Percentiles rank a stretch among this genome's conserved stretches.
These are phyloP conservation scores for Vireo altiloquus DNA, from an alignment of 2,113 vertebrate genomes.

Conservation along the genomic window DNA sequence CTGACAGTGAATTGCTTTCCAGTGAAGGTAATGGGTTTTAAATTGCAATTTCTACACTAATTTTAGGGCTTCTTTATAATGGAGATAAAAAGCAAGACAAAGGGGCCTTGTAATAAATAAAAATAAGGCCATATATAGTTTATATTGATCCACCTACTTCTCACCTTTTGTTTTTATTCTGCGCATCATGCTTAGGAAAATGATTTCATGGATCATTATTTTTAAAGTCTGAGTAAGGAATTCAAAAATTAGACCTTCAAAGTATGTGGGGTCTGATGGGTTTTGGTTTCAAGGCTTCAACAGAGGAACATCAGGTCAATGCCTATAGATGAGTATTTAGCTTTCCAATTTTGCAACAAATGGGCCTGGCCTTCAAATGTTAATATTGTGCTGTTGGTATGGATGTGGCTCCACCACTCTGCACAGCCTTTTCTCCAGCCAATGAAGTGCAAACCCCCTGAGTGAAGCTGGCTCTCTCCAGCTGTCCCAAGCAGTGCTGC, in stretches of 20 bases:
- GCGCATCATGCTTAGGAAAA: not conserved
- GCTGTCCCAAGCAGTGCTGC: not conserved
- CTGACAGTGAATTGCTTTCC: constrained; percentile 36
- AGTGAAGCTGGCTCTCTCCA: not conserved
- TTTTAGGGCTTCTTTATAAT: constrained; percentile 42
- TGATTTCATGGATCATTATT: not conserved
- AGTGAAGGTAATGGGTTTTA: constrained; percentile 35
- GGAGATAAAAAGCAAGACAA: constrained; percentile 12
- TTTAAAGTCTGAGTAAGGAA: not conserved
- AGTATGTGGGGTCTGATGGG: accelerated
- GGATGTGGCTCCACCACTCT: accelerated
- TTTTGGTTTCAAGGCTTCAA: not conserved
- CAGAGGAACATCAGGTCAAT: not conserved
- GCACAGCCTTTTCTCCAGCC: not conserved
- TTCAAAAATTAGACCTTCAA: not conserved
- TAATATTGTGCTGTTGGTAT: not conserved
- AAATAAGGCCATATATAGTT: not conserved
- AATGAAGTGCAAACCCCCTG: not conserved
- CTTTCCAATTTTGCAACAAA: not conserved
- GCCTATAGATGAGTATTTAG: not conserved
- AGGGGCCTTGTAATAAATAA: constrained; percentile 3
- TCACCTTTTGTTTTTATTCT: not conserved
- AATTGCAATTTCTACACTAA: constrained; percentile 52
- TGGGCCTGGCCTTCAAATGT: not conserved
- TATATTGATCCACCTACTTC: not conserved